Evolutionary conservation across 2,797 vertebrate species (phyloP).

Genomic region (Sandelia bainsii): DNA sequence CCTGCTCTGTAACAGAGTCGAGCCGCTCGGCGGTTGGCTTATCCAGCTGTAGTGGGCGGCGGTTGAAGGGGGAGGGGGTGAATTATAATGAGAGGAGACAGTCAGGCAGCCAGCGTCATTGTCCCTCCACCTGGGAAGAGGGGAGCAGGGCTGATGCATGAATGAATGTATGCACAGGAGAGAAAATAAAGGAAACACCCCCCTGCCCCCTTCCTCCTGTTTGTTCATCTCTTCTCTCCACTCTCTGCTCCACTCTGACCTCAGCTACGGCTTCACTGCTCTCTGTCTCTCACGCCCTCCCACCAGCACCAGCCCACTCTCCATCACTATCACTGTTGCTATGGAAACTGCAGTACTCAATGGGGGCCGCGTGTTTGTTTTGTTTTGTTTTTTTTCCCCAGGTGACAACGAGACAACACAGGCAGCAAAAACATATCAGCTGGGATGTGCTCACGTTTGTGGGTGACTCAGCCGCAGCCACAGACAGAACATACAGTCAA

Average conservation of each 20-base stretch:
- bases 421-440: slow-evolving; percentile 41
- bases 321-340: slow-evolving; percentile 70
- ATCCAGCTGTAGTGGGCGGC: slow-evolving; percentile 59
- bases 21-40: slow-evolving; percentile 42
- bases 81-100: slow-evolving; percentile 50
- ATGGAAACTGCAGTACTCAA: slow-evolving; percentile 78
- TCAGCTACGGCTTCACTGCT: slow-evolving; percentile 9
- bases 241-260: slow-evolving; percentile 11
- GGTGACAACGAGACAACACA: slow-evolving; percentile 25
- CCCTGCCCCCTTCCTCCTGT: neutral
- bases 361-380: slow-evolving; percentile 33
- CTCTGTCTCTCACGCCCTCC: slow-evolving; percentile 16
- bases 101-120: slow-evolving; percentile 53
- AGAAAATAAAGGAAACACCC: slow-evolving; percentile 11
- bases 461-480: neutral
- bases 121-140: slow-evolving; percentile 58
- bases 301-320: slow-evolving; percentile 46
- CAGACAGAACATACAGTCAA: no score
- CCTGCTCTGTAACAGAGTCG: slow-evolving; percentile 36
- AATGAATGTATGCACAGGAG: slow-evolving; percentile 45
- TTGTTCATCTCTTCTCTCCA: neutral
- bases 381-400: slow-evolving; percentile 13
- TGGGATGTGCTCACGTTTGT: neutral
- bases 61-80: slow-evolving; percentile 58
- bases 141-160: slow-evolving; percentile 37